These are phyloP conservation scores for Melieria crassipennis DNA, from an alignment of 2,888 invertebrate genomes.

Conservation along the genomic window DNA sequence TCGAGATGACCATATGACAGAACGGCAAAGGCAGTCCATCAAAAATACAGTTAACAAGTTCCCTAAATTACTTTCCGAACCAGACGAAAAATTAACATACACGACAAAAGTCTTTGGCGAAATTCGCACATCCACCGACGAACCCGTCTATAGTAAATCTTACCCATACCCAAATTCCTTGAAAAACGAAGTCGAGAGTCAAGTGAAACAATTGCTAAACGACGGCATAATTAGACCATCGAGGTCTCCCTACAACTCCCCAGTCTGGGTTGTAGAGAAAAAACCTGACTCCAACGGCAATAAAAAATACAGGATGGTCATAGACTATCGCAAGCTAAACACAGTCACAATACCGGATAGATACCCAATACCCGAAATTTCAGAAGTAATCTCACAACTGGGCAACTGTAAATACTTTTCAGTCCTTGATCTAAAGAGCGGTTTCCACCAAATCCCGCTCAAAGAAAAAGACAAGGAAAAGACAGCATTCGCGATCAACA, in stretches of 20 bases:
- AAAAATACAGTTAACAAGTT: neutral
- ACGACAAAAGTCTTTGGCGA: constrained; percentile 26
- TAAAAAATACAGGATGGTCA: constrained; percentile 23
- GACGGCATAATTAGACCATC: constrained; percentile 33
- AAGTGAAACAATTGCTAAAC: constrained; percentile 20
- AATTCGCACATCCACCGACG: constrained; percentile 26
- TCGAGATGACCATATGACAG: neutral
- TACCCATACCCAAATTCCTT: constrained; percentile 34
- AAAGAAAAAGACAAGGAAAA: constrained; percentile 14
- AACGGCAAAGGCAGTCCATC: neutral
- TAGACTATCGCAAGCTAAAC: constrained; percentile 31
- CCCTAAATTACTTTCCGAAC: constrained; percentile 22
- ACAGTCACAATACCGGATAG: constrained; percentile 23
- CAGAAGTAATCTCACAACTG: constrained; percentile 26
- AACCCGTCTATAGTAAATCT: constrained; percentile 25
- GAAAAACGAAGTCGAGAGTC: constrained; percentile 25
- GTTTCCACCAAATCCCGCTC: constrained; percentile 39
- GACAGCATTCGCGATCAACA: constrained; percentile 10
- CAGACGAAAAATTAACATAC: constrained; percentile 32
- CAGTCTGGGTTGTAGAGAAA: constrained; percentile 31
- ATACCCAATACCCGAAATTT: constrained; percentile 33
- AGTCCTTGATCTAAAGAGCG: constrained; percentile 17
- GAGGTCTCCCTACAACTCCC: constrained; percentile 25
- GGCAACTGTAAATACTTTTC: constrained; percentile 9
- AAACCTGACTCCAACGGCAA: constrained; percentile 18